A percentile compares a stretch with the other conserved stretches of the same genome.
Evolutionary conservation across 2,113 vertebrate species (phyloP).

Genomic region (Notothenia coriiceps): DNA sequence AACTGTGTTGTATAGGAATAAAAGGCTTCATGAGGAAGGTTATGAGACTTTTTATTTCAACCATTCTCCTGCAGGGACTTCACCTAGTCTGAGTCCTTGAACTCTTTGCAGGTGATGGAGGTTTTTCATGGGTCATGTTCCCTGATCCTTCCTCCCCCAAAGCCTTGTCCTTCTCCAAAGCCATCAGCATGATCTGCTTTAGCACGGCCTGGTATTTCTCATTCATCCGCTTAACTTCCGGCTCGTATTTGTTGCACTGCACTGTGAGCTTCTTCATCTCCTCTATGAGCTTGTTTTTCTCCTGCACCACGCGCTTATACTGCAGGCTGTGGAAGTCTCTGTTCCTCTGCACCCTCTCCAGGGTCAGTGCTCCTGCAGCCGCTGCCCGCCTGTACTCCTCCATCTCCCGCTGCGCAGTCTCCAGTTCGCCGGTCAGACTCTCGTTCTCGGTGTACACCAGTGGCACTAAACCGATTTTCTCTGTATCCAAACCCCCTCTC

Average conservation of each 20-base stretch:
- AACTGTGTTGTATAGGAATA: no score
- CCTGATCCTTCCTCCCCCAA: background rate
- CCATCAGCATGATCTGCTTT: slow-evolving; percentile 87
- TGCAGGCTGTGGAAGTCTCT: slow-evolving; percentile 89
- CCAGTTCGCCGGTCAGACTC: slow-evolving; percentile 85
- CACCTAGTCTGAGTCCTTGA: slow-evolving; percentile 74
- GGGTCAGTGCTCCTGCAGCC: slow-evolving; percentile 80
- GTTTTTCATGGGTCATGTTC: slow-evolving; percentile 49
- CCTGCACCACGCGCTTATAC: slow-evolving; percentile 87
- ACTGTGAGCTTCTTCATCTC: slow-evolving; percentile 89
- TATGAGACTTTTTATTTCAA: no score
- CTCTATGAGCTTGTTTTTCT: slow-evolving; percentile 87
- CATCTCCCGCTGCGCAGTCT: slow-evolving; percentile 82
- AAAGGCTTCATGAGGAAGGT: no score
- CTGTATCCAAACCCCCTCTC: slow-evolving; percentile 80
- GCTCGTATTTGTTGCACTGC: slow-evolving; percentile 88
- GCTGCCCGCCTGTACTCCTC: slow-evolving; percentile 82
- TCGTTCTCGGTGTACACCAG: slow-evolving; percentile 85
- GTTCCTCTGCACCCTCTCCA: slow-evolving; percentile 86
- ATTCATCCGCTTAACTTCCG: slow-evolving; percentile 83
- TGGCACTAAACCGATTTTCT: slow-evolving; percentile 78
- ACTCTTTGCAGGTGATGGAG: slow-evolving; percentile 30
- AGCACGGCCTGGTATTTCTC: slow-evolving; percentile 88
- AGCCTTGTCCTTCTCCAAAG: slow-evolving; percentile 87
- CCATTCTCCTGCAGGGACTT: background rate